Conservation (phyloP, 2,888 invertebrate species). For the Brachynemurus nebulosus region DNA sequence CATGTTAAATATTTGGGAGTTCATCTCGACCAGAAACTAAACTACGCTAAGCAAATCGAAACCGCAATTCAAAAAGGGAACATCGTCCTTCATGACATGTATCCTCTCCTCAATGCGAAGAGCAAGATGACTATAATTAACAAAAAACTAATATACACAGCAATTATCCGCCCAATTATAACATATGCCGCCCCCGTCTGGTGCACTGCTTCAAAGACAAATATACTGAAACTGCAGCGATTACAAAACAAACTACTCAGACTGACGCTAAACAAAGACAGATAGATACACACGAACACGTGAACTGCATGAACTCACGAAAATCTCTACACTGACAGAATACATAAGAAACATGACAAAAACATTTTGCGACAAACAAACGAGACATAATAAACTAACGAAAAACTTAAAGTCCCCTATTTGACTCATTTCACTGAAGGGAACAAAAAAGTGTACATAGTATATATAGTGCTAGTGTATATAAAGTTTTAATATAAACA, state of each 20-base stretch:
- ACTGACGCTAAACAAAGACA: conserved; percentile 11
- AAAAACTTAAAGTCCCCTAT: conserved; percentile 9
- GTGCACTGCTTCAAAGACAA: conserved; percentile 13
- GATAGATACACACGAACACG: conserved; percentile 12
- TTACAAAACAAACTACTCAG: conserved; percentile 19
- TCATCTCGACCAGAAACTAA: too few species aligned
- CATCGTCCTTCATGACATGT: conserved; percentile 15
- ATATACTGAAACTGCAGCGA: conserved; percentile 12
- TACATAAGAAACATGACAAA: conserved; percentile 10
- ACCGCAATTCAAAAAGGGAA: conserved; percentile 15
- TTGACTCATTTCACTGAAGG: too few species aligned
- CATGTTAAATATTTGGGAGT: background rate
- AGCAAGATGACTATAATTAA: conserved; percentile 14
- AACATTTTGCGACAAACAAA: conserved; percentile 10
- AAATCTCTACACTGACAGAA: conserved; percentile 9
- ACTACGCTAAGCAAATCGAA: conserved; percentile 15
- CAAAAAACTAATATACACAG: conserved; percentile 21
- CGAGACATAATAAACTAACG: conserved; percentile 7
- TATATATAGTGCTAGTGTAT: too few species aligned
- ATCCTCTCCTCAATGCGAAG: conserved; percentile 16
- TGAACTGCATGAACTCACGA: conserved; percentile 12
- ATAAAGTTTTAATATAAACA: too few species aligned
- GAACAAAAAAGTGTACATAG: too few species aligned
- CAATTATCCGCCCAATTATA: conserved; percentile 18
- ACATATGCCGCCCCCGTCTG: conserved; percentile 18